Base-by-base conservation (phyloP, 2,888 invertebrate species). In the Geophilus truncorum region DNA sequence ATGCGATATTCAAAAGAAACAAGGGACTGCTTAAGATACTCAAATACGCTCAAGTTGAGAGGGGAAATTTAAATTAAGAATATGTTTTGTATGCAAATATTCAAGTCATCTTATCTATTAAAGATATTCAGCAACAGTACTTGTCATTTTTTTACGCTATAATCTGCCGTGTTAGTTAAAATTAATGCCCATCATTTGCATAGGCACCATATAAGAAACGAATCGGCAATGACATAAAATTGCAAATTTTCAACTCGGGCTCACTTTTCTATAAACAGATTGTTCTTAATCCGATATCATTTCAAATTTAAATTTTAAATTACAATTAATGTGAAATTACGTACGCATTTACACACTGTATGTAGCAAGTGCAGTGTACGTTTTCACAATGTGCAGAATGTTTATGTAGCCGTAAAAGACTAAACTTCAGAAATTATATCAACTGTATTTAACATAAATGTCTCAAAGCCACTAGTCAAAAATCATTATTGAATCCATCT, bases 171-270 rank as follows among this genome's bases (percentile, higher is more conserved):
- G 57, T 62, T 62, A 62, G 57, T 62, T 62, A 62, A 62, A 62
- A 62, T 62, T 62, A 62, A 62, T 62, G 57, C 57, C 23, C 21
- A 10, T 62, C 21, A 62, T 62, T 62, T 62, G 57, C 57, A 62
- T 62, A 62, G 21, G 57, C 57, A 62, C 57, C 57, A 62, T 62
- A 62, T 62, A 62, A 62, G 57, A 62, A 62, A 62, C 23, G 57
- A 62, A 62, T 62, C 57, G 57, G 57, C 57, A 62, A 62, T 62
- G 57, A 62, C 57, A 62, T 62, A 62, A 62, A 62, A 62, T 62
- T 62, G 57, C 57, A 62, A 62, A 62, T 62, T 62, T 62, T 23
- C 23, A 62, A 23, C 21, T 62, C 57, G 18, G 18, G 21, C 23
- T 62, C 57, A 62, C 23, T 62, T 62, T 23, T 62, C 57, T 62